Percentiles rank a stretch among this genome's conserved stretches.
Conservation (phyloP, 2,113 vertebrate genomes). For the Paracanthobrama guichenoti region DNA sequence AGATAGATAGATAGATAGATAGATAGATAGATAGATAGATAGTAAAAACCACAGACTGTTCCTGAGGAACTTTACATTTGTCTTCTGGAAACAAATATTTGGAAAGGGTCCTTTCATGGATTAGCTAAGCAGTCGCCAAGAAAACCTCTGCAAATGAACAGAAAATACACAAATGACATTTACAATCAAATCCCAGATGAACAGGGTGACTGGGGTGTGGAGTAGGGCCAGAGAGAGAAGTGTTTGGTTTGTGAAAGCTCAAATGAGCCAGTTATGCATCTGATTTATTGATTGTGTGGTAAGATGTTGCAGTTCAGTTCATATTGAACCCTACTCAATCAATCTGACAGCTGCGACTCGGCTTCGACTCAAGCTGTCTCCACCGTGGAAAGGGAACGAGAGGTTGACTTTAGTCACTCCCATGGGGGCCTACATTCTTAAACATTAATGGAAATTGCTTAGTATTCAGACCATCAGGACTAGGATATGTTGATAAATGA, state of each 20-base stretch:
- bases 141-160: constrained; percentile 13
- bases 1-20: too few relatives aligned
- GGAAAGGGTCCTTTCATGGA: not conserved
- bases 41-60: too few relatives aligned
- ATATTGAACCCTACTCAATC: constrained; percentile 52
- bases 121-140: not conserved
- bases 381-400: constrained; percentile 4
- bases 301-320: constrained; percentile 56
- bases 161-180: constrained; percentile 29
- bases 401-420: constrained; percentile 33
- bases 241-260: constrained; percentile 13
- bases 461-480: not conserved
- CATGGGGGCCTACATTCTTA: not conserved
- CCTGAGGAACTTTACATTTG: not conserved
- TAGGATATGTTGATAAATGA: not conserved
- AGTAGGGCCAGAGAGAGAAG: not conserved
- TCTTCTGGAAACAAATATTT: constrained; percentile 7
- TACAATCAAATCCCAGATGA: constrained; percentile 20
- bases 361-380: constrained; percentile 34
- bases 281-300: constrained; percentile 51
- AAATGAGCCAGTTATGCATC: constrained; percentile 44
- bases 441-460: not conserved
- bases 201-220: not conserved
- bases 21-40: too few relatives aligned
- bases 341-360: constrained; percentile 50